phyloP scores from a whole-genome alignment of 2,113 vertebrate species.

The Trogon melanurus region DNA sequence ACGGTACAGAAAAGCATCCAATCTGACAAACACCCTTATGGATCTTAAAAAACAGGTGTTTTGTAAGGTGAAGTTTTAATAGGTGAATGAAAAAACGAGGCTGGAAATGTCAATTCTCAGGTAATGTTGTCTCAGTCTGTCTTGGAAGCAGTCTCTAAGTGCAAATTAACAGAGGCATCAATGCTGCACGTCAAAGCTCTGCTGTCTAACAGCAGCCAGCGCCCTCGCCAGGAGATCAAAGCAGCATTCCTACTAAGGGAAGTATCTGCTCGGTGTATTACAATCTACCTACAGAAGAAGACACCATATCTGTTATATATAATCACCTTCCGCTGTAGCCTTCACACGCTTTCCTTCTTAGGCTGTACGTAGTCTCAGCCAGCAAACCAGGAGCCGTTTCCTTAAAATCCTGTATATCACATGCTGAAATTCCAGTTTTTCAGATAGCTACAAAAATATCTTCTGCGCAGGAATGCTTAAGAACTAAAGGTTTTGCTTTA shows the following conservation, averaged over 20 bases:
- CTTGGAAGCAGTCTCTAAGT: background rate
- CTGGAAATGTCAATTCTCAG: background rate
- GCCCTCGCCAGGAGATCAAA: background rate
- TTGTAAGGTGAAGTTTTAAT: background rate
- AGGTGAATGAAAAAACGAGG: accelerated
- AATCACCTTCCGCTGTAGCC: background rate
- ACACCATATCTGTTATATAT: background rate
- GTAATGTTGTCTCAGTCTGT: background rate
- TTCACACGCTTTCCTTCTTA: background rate
- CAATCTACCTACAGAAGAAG: background rate
- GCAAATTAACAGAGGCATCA: background rate
- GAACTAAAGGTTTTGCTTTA: background rate
- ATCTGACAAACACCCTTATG: background rate
- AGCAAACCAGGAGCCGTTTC: background rate
- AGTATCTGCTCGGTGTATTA: background rate
- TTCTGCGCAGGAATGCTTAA: background rate
- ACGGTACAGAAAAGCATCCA: background rate
- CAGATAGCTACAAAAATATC: background rate
- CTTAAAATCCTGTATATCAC: background rate
- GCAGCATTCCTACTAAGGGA: background rate
- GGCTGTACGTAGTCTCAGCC: background rate
- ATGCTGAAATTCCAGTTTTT: background rate
- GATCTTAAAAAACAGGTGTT: no score
- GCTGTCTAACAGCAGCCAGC: background rate
- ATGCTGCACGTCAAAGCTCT: background rate